phyloP scores from a whole-genome alignment of 1,140 invertebrate genomes.

The Trichonephila clavipes region DNA sequence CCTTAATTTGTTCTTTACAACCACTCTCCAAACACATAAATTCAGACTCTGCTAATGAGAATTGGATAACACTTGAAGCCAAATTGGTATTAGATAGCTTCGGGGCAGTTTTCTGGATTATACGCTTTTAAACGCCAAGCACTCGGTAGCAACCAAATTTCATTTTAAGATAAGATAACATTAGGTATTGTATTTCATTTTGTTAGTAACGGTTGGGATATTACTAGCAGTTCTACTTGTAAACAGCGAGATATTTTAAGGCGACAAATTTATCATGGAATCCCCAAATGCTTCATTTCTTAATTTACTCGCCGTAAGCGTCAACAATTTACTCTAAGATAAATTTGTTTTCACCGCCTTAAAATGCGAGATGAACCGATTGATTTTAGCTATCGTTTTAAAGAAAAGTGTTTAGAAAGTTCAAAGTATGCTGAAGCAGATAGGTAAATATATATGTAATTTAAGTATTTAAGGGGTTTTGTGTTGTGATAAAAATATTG shows the following conservation, averaged over 20 bases:
- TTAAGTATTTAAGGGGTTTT: too few relatives aligned
- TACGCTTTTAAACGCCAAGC: background rate
- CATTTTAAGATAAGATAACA: constrained; percentile 35
- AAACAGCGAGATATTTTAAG: background rate
- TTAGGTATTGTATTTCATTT: constrained; percentile 26
- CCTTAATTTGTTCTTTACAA: constrained; percentile 45
- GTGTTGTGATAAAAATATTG: too few relatives aligned
- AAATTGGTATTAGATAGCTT: constrained; percentile 49
- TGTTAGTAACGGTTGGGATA: constrained; percentile 3
- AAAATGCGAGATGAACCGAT: too few relatives aligned
- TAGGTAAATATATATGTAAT: too few relatives aligned
- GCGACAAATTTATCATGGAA: background rate
- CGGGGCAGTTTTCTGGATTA: constrained; percentile 26
- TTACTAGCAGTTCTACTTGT: background rate
- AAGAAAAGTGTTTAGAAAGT: too few relatives aligned
- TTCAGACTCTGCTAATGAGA: constrained; percentile 38
- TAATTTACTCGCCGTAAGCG: background rate
- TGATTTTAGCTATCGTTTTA: too few relatives aligned
- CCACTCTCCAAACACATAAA: constrained; percentile 40
- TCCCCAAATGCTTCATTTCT: constrained; percentile 7
- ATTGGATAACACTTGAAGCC: constrained; percentile 51
- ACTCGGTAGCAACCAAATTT: constrained; percentile 16
- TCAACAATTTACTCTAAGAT: background rate
- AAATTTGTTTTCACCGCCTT: too few relatives aligned
- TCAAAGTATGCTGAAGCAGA: too few relatives aligned